Evolutionary conservation across 2,797 vertebrate species (phyloP).

Genomic region (Notoglanidium macrostoma): DNA sequence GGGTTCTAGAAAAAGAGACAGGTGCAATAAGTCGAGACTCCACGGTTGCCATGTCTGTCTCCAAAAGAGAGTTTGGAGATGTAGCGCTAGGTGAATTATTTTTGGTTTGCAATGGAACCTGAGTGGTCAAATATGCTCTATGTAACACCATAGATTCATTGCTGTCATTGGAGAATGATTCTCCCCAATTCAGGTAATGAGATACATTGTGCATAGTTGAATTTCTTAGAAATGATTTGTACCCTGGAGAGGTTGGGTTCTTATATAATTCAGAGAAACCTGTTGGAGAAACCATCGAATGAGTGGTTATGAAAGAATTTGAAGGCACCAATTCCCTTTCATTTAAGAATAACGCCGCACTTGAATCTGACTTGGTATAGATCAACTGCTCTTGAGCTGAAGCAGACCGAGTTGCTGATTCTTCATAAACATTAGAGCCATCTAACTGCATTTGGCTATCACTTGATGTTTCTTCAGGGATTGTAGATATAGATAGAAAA

Average conservation of each 20-base stretch:
- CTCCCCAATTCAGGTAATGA: not conserved
- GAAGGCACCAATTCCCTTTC: not conserved
- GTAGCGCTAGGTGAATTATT: constrained; percentile 8
- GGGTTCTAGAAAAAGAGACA: not conserved
- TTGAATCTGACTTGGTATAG: not conserved
- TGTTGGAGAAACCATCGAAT: not conserved
- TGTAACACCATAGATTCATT: not conserved
- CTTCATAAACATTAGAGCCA: constrained; percentile 15
- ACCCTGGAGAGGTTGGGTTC: not conserved
- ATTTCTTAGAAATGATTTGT: not conserved
- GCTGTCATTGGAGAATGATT: not conserved
- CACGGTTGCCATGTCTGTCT: not conserved
- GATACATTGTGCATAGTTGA: not conserved
- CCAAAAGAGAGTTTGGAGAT: not conserved
- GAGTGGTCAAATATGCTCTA: constrained; percentile 13
- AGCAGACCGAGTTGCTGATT: constrained; percentile 8
- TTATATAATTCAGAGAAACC: not conserved
- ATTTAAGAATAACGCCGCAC: not conserved
- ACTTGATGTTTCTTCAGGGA: constrained; percentile 17
- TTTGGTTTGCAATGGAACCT: not conserved
- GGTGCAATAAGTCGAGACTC: not conserved
- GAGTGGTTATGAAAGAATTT: not conserved
- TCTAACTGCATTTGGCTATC: constrained; percentile 21
- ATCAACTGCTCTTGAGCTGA: not conserved
- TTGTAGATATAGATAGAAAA: constrained; percentile 20